phyloP scores from a whole-genome alignment of 2,888 invertebrate species.

The Volucella inanis region DNA sequence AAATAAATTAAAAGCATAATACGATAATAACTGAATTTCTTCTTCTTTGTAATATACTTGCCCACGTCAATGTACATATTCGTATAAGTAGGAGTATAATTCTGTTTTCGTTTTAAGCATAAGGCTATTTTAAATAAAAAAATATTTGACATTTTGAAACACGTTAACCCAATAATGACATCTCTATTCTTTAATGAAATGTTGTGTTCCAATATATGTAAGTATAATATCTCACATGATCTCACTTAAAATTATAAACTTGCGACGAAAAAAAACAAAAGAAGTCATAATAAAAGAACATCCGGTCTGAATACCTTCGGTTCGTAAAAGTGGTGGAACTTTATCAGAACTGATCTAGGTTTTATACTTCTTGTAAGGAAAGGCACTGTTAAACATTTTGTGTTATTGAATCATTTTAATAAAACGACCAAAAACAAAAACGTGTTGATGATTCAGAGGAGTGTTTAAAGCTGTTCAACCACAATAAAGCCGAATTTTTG shows the following conservation, averaged over 20 bases:
- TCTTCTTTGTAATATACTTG: not conserved
- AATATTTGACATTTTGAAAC: conserved; percentile 54
- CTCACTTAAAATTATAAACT: conserved; percentile 64
- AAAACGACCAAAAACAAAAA: no score
- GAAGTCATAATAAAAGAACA: conserved; percentile 71
- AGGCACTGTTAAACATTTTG: conserved; percentile 79
- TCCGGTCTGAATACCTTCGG: conserved; percentile 68
- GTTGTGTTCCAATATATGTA: conserved; percentile 68
- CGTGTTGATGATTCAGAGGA: no score
- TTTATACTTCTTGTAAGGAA: conserved; percentile 76
- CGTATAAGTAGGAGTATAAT: not conserved
- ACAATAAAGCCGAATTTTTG: no score
- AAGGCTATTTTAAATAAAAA: conserved; percentile 50
- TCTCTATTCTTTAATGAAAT: conserved; percentile 65
- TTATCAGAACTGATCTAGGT: conserved; percentile 76
- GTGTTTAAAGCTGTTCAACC: no score
- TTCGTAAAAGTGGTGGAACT: conserved; percentile 74
- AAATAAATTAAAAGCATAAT: conserved; percentile 4
- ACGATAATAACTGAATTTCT: not conserved
- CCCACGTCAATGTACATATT: no score
- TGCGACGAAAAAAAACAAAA: conserved; percentile 42
- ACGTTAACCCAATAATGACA: conserved; percentile 60
- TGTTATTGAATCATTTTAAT: conserved; percentile 38
- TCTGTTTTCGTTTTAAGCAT: conserved; percentile 12
- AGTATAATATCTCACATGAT: conserved; percentile 62